phyloP scores from a whole-genome alignment of 2,797 vertebrate species.

The Spinus pinus region DNA sequence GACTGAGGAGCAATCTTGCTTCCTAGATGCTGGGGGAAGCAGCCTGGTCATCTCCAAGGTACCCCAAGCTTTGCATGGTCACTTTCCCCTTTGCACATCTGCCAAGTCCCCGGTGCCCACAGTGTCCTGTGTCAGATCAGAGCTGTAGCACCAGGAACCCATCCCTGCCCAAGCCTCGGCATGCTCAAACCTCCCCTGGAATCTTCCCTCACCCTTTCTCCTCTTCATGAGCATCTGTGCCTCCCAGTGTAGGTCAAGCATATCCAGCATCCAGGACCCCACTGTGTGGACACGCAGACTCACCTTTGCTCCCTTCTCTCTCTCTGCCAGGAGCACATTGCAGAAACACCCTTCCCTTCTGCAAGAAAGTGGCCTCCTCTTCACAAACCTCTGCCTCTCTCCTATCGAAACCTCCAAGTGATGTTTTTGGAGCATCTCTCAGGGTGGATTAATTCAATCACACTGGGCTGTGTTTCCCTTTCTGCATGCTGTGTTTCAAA shows the following conservation, averaged over 20 bases:
- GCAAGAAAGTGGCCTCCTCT: background rate
- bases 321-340: background rate
- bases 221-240: background rate
- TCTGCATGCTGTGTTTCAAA: background rate
- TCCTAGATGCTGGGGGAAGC: background rate
- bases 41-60: background rate
- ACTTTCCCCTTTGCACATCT: background rate
- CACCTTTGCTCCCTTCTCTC: background rate
- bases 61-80: background rate
- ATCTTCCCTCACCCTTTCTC: background rate
- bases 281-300: rapidly evolving
- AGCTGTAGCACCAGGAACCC: background rate
- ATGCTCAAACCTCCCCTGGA: background rate
- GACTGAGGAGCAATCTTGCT: background rate
- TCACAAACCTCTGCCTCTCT: background rate
- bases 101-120: rapidly evolving
- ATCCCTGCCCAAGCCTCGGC: background rate
- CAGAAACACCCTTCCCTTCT: background rate
- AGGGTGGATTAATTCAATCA: background rate
- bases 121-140: background rate
- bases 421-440: background rate
- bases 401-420: rapidly evolving
- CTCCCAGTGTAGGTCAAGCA: rapidly evolving
- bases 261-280: background rate
- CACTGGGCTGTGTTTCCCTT: background rate